Evolutionary conservation across 2,113 vertebrate genomes (phyloP), one percentile per base, ranked within the genome.

Genomic region (Vanacampus margaritifer): DNA sequence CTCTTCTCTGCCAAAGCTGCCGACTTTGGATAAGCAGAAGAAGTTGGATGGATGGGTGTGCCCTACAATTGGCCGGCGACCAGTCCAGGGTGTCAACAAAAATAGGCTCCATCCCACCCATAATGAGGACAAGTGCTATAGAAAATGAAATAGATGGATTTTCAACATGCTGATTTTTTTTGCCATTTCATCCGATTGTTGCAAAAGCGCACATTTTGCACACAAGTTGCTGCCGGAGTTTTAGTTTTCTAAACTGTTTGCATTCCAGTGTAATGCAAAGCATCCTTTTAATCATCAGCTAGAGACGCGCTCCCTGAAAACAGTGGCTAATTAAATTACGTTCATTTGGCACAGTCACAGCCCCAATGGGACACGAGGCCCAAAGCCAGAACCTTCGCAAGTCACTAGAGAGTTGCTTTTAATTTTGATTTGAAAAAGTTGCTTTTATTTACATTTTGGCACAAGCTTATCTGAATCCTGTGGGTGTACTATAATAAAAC

Each of bases 301-400:
- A 57, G 26, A 16, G 54, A 57, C 14, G 16, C 54, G 3, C 56
- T 7, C 56, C 35, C 6, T 3, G 16, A 32, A 58, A 58, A 58
- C 14, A 9, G 6, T 21, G 28, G 28, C 28, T 35, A 58, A 58
- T 36, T 58, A 58, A 58, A 58, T 36, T 0, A 58, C 17, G 17
- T 58, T 36, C 28, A 58, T 58, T 36, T 35, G 28, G 56, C 16
- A 58, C 28, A 35, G 28, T 28, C 28, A 10, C 56, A 58, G 23
- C 14, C 43, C 43, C 43, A 17, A 5, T 35, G 56, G 56, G 56
- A 58, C 56, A 36, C 32, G 17, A 58, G 17, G 56, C 56, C 32
- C 28, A 58, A 35, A 58, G 56, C 56, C 56, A 58, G 32, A 36
- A 58, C 16, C 56, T 58, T 58, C 14, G 56, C 17, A 58, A 35